Conservation (phyloP, 2,113 vertebrate species). For the Genyomyrus donnyi region DNA sequence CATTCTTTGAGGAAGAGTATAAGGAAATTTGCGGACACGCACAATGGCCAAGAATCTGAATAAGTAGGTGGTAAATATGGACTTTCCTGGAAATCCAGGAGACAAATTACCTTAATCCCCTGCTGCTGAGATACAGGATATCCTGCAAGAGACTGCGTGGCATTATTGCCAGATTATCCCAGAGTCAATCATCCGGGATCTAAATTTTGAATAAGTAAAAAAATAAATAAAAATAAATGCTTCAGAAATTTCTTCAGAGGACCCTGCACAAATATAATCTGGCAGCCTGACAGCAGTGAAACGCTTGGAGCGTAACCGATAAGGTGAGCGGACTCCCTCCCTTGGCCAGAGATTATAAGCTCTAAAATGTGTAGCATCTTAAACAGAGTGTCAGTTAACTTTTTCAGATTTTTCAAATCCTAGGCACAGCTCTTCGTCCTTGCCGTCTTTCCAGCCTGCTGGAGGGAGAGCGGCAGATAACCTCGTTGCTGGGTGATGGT, state of each 20-base stretch:
- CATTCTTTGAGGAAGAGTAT: neutral
- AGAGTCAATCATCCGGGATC: neutral
- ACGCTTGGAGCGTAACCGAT: neutral
- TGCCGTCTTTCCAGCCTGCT: neutral
- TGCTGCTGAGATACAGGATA: neutral
- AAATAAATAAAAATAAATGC: neutral
- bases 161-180: conserved; percentile 4
- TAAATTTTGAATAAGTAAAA: neutral
- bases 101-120: conserved; percentile 7
- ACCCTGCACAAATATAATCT: neutral
- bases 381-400: neutral
- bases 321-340: neutral
- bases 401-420: neutral
- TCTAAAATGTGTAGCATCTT: neutral
- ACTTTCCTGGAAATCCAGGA: neutral
- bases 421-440: neutral
- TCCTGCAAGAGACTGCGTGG: neutral
- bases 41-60: neutral
- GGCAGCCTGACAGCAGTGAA: neutral
- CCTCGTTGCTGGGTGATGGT: neutral
- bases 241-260: neutral
- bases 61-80: conserved; percentile 1
- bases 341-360: neutral
- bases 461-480: neutral
- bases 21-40: neutral